Evolutionary conservation across 1,140 invertebrate genomes (phyloP).

Genomic region (Neotoxoptera formosana): DNA sequence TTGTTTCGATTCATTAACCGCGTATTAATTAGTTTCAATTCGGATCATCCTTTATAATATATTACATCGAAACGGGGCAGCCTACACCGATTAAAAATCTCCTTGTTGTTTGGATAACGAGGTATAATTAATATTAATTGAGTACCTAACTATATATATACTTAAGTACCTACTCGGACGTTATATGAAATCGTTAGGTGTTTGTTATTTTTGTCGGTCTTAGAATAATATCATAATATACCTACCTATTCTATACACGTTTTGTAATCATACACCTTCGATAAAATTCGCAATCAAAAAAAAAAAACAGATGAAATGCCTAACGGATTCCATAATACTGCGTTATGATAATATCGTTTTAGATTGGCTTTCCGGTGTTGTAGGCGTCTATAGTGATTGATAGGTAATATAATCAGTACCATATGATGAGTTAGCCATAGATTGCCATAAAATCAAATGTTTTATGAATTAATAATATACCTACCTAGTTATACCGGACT

Average conservation of each 20-base stretch:
- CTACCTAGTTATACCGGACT: neutral
- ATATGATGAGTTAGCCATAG: neutral
- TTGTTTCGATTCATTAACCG: neutral
- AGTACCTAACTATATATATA: neutral
- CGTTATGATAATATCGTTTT: neutral
- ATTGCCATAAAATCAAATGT: neutral
- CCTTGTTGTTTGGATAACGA: neutral
- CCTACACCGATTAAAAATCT: neutral
- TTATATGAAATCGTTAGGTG: neutral
- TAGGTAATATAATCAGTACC: neutral
- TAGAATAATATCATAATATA: too few species aligned
- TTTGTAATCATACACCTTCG: neutral
- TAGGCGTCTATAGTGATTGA: neutral
- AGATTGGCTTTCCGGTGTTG: neutral
- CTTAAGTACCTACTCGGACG: neutral
- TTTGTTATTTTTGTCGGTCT: neutral
- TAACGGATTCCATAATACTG: neutral
- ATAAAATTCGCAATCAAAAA: too few species aligned
- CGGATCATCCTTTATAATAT: neutral
- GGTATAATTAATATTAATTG: neutral
- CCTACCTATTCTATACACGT: too few species aligned
- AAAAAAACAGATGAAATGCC: neutral
- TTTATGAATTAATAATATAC: too few species aligned
- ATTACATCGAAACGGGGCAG: neutral
- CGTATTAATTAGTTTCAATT: neutral